Evolutionary conservation across 2,113 vertebrate genomes (phyloP).

Genomic region (Colius striatus): DNA sequence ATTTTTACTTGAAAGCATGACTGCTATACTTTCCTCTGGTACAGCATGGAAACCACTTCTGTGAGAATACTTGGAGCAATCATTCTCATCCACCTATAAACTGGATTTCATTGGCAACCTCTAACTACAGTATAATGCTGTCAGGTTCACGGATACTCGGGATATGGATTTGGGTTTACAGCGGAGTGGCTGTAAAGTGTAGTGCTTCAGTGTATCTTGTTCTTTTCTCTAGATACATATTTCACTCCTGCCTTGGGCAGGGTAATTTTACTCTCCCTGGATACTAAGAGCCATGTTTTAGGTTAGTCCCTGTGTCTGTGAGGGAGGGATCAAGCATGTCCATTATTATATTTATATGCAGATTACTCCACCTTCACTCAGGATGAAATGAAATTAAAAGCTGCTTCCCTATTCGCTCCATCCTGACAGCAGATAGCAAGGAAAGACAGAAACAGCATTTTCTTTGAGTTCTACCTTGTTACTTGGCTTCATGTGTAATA

Average conservation of each 20-base stretch:
- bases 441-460: background rate
- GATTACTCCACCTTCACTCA: background rate
- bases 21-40: background rate
- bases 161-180: background rate
- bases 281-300: background rate
- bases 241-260: background rate
- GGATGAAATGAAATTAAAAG: slow-evolving; percentile 32
- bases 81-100: background rate
- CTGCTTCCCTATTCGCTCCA: background rate
- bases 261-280: background rate
- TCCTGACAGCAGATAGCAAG: background rate
- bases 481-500: background rate
- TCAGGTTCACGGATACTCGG: background rate
- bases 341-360: background rate
- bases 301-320: background rate
- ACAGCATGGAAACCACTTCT: background rate
- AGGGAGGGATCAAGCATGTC: background rate
- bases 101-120: background rate
- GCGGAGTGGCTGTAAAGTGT: background rate
- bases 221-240: background rate
- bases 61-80: background rate
- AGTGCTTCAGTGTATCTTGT: background rate
- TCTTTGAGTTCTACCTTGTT: background rate
- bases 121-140: background rate
- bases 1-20: background rate